Evolutionary conservation across 1,140 invertebrate species (phyloP).

Genomic region (Orius insidiosus): DNA sequence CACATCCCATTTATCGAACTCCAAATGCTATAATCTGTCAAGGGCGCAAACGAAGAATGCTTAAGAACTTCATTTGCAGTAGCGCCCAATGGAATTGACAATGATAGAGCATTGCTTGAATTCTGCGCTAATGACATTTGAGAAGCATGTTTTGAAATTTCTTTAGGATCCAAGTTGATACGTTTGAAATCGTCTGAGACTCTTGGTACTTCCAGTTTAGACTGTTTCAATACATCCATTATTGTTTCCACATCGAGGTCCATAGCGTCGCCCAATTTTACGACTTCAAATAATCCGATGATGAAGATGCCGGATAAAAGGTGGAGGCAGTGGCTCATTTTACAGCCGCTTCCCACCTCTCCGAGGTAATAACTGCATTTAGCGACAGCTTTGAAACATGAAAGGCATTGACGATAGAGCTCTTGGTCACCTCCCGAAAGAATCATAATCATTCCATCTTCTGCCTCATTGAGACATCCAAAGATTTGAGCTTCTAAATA

Average conservation of each 20-base stretch:
- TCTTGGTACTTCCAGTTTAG: too few species aligned
- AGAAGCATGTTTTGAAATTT: too few species aligned
- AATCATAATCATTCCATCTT: conserved; percentile 38
- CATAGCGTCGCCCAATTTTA: conserved; percentile 81
- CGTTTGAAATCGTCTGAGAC: too few species aligned
- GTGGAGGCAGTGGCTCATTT: conserved; percentile 86
- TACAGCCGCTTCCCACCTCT: conserved; percentile 79
- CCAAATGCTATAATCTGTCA: too few species aligned
- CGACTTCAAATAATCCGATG: conserved; percentile 75
- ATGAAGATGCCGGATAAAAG: conserved; percentile 71
- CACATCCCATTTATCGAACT: too few species aligned
- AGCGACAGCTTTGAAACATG: conserved; percentile 44
- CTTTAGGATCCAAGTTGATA: too few species aligned
- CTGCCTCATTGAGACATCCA: conserved; percentile 53
- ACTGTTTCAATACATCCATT: conserved; percentile 52
- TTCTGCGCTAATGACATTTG: too few species aligned
- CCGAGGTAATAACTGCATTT: conserved; percentile 30
- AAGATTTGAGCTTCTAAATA: conserved; percentile 79
- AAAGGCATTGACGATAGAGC: conserved; percentile 76
- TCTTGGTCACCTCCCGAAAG: conserved; percentile 72
- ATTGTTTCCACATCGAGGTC: conserved; percentile 79
- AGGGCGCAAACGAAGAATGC: too few species aligned
- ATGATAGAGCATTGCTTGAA: too few species aligned
- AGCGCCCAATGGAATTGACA: too few species aligned
- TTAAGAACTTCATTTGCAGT: too few species aligned